Conservation (phyloP, 2,113 vertebrate species). For the Aptenodytes patagonicus region DNA sequence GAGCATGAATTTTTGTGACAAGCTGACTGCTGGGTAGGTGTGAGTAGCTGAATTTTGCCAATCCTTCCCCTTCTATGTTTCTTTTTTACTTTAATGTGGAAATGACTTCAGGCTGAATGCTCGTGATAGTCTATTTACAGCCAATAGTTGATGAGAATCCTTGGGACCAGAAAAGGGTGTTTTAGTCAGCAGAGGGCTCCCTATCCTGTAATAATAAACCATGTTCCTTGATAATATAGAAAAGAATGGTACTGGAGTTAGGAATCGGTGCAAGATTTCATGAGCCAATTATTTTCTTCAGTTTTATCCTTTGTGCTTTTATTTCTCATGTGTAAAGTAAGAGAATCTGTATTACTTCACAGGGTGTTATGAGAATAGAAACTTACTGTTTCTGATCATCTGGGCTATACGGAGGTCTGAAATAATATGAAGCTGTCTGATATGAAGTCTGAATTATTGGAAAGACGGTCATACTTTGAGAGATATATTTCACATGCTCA, state of each 20-base stretch:
- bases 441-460: background rate
- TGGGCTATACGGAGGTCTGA: background rate
- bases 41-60: background rate
- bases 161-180: background rate
- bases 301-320: background rate
- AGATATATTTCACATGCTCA: background rate
- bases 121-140: background rate
- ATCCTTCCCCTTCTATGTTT: background rate
- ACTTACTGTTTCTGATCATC: background rate
- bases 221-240: background rate
- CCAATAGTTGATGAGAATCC: background rate
- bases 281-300: background rate
- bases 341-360: background rate
- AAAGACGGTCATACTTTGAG: background rate
- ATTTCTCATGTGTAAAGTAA: background rate
- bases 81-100: background rate
- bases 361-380: background rate
- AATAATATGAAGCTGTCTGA: background rate
- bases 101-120: background rate
- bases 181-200: constrained; percentile 49
- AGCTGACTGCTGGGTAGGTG: background rate
- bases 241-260: background rate
- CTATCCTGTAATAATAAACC: background rate
- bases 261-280: background rate
- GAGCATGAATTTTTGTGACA: background rate